A percentile compares a stretch with the other conserved stretches of the same genome.
Evolutionary conservation across 1,140 invertebrate species (phyloP).

Genomic region (Acyrthosiphon pisum): DNA sequence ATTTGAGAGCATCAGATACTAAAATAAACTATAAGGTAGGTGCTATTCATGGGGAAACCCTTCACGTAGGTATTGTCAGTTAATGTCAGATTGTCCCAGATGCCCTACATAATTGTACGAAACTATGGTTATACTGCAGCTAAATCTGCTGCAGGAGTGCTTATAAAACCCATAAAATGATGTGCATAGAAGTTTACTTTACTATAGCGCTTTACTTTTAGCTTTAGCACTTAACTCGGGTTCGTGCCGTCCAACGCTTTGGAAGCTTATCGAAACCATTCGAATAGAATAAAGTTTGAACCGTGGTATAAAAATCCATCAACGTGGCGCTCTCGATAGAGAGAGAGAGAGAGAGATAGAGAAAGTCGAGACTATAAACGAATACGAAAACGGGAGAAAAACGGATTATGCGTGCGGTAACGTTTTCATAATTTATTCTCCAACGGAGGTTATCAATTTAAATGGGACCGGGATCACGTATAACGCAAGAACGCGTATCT

Average conservation of each 20-base stretch:
- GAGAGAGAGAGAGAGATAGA: neutral
- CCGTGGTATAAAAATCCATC: neutral
- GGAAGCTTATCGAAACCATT: neutral
- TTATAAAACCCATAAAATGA: conserved; percentile 1
- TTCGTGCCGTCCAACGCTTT: neutral
- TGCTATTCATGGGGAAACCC: neutral
- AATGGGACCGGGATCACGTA: neutral
- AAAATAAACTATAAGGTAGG: neutral
- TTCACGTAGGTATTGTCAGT: neutral
- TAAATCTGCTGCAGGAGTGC: neutral
- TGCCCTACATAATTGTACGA: neutral
- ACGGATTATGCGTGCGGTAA: conserved; percentile 2
- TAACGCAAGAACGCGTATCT: neutral
- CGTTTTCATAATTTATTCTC: neutral
- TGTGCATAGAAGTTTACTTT: neutral
- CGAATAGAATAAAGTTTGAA: neutral
- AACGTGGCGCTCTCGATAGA: neutral
- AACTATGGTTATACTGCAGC: neutral
- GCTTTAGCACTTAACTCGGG: conserved; percentile 2
- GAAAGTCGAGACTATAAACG: neutral
- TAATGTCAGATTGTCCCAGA: neutral
- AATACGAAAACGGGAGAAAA: neutral
- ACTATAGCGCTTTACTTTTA: conserved; percentile 1
- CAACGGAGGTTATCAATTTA: neutral
- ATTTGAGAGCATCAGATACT: neutral